Conservation (phyloP, 2,888 invertebrate genomes). For the Euzophera pinguis region DNA sequence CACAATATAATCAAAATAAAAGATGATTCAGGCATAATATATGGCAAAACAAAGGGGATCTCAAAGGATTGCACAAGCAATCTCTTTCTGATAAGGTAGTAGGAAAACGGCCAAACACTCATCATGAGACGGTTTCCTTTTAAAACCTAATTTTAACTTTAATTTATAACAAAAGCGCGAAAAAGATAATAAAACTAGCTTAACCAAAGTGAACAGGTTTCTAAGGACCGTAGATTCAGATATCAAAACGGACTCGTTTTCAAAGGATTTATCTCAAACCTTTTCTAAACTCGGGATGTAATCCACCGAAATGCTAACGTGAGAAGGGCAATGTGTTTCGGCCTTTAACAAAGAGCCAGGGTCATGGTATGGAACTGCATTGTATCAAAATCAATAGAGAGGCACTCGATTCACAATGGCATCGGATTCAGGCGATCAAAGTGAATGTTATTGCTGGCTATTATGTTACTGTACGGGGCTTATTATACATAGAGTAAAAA, state of each 20-base stretch:
- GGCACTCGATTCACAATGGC: constrained; percentile 4
- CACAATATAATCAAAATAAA: no score
- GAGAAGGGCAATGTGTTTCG: constrained; percentile 9
- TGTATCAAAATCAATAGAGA: constrained; percentile 10
- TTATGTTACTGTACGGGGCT: neutral
- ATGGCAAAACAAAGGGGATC: no score
- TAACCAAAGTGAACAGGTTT: neutral
- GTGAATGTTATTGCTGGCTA: constrained; percentile 29
- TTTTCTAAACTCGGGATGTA: neutral
- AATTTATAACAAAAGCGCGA: no score
- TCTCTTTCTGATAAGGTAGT: no score
- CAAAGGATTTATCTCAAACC: neutral
- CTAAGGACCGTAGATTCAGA: neutral
- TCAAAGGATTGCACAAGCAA: no score
- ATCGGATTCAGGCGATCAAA: constrained; percentile 23
- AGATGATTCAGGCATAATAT: no score
- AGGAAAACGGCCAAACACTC: no score
- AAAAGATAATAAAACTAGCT: no score
- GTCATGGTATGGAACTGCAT: constrained; percentile 10
- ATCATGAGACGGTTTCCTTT: no score
- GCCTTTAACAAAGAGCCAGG: constrained; percentile 11
- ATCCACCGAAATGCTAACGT: neutral
- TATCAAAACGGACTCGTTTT: neutral
- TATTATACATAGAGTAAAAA: neutral
- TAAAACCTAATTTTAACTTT: no score